Percentiles rank a stretch among this genome's conserved stretches.
These are phyloP conservation scores for Saxicola maurus DNA, from an alignment of 2,797 vertebrate genomes.

Conservation along the genomic window DNA sequence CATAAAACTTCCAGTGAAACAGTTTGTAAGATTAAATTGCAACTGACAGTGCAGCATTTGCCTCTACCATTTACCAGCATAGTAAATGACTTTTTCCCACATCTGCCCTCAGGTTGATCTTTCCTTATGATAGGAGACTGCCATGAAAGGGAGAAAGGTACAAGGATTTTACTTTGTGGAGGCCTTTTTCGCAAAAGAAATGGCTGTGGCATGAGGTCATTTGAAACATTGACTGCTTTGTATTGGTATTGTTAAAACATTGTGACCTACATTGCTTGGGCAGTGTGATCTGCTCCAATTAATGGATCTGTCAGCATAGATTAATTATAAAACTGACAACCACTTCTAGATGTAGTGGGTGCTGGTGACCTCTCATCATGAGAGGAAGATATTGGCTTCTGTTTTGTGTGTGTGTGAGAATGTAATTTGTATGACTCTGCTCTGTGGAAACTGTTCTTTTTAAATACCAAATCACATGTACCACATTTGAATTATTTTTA, in stretches of 20 bases:
- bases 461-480: neutral
- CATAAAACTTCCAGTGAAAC: constrained; percentile 41
- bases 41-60: constrained; percentile 48
- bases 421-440: neutral
- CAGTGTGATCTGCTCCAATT: constrained; percentile 12
- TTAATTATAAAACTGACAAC: constrained; percentile 39
- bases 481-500: neutral
- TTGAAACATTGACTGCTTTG: neutral
- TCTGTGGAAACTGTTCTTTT: neutral
- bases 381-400: neutral
- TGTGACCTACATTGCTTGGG: constrained; percentile 11
- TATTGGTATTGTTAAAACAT: neutral
- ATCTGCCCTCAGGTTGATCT: constrained; percentile 2
- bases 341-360: neutral
- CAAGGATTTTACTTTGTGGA: neutral
- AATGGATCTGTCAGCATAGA: constrained; percentile 6
- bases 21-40: constrained; percentile 55
- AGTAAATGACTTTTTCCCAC: constrained; percentile 36
- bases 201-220: neutral
- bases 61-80: constrained; percentile 35
- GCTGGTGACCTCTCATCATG: neutral
- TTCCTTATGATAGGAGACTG: neutral
- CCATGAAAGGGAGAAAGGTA: neutral
- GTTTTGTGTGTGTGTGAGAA: neutral
- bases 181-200: neutral